Base-by-base conservation (phyloP, 2,888 invertebrate genomes). In the Crocallis elinguaria region DNA sequence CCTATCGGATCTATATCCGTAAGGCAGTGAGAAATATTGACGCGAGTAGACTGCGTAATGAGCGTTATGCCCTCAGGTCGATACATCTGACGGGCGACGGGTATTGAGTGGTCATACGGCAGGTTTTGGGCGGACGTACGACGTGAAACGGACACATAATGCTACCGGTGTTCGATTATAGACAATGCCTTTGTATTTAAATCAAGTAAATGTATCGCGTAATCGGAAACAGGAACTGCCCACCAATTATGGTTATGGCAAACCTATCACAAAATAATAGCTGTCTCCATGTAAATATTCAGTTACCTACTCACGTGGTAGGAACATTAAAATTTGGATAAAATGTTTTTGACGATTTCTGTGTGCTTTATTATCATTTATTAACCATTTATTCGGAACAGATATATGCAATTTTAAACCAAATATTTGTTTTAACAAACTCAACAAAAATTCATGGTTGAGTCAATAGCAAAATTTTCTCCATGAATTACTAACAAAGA, bases 211-310 rank as follows among this genome's bases (percentile, higher is more conserved):
- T 71, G 71, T 71, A 50, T 64, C 57, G 63, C 56, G 60, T 69
- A 72, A 71, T 75, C 79, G 86, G 84, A 86, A 86, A 83, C 82
- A 79, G 86, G 87, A 86, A 86, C 82, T 66, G 62, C 64, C 56
- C 58, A 67, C 72, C 74, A 67, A 73, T 71, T 74, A 76, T 73
- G 64, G 69, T 69, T 74, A 76, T 73, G 64, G 67, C 64, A 65
- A 67, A 60, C 59, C 60, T 55, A 63, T 69, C 61, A 68, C 42
- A 63, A 35, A 38, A 45, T 45, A 23, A 30, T 42, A 23, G 21
- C 36, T 12, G 6, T 27, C n/a, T 27, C 0, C 2, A n/a, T n/a
- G 3, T 23, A n/a, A n/a, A n/a, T n/a, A n/a, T n/a, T n/a, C n/a
- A n/a, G n/a, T n/a, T n/a, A n/a, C n/a, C n/a, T n/a, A n/a, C n/a